Conservation (phyloP, 2,797 vertebrate species). For the Gymnodraco acuticeps region DNA sequence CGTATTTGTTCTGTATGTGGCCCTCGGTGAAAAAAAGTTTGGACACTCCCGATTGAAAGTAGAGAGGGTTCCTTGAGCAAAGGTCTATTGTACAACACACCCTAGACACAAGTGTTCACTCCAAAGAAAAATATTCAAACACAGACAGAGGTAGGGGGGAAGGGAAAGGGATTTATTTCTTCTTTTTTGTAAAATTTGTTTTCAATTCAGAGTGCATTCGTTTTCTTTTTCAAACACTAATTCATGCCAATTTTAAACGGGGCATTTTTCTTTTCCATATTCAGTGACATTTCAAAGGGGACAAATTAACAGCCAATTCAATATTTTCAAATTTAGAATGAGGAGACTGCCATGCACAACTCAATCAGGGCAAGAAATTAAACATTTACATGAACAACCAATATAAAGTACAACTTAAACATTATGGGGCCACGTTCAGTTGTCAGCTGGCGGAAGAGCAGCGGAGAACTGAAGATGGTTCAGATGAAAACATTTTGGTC, state of each 20-base stretch:
- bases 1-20: too few relatives aligned
- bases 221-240: conserved; percentile 52
- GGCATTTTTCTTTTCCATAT: conserved; percentile 53
- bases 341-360: conserved; percentile 74
- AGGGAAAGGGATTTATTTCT: conserved; percentile 79
- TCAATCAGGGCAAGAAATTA: conserved; percentile 36
- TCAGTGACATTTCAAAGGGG: conserved; percentile 70
- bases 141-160: conserved; percentile 63
- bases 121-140: conserved; percentile 25
- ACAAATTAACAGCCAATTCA: conserved; percentile 83
- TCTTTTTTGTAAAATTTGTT: conserved; percentile 62
- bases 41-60: neutral
- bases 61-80: neutral
- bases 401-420: conserved; percentile 33
- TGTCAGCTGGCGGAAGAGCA: conserved; percentile 81
- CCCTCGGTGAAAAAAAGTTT: too few relatives aligned
- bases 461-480: conserved; percentile 55
- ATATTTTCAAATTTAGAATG: conserved; percentile 65
- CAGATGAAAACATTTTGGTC: conserved; percentile 45
- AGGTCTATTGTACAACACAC: neutral
- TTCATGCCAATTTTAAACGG: conserved; percentile 66
- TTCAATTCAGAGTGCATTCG: conserved; percentile 63
- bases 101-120: neutral
- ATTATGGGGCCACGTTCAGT: conserved; percentile 39
- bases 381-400: conserved; percentile 36